A percentile compares a stretch with the other conserved stretches of the same genome.
These are phyloP conservation scores for Bombus superbus DNA, from an alignment of 1,140 invertebrate genomes.

Conservation along the genomic window DNA sequence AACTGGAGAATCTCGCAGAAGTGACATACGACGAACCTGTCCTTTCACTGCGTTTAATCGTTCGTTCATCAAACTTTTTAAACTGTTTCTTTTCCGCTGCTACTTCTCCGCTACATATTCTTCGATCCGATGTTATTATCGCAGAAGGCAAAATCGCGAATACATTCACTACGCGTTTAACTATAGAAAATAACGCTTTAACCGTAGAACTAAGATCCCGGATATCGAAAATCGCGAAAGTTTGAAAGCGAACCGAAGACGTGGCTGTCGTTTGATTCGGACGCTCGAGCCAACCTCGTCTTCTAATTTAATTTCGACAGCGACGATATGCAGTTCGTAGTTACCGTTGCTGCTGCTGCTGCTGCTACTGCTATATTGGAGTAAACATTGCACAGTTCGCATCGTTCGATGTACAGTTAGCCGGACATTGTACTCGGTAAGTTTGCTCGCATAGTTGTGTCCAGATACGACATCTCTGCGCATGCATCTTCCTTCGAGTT, in stretches of 20 bases:
- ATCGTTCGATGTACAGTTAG: constrained; percentile 41
- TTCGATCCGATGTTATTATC: neutral
- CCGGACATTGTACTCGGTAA: constrained; percentile 44
- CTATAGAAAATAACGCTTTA: neutral
- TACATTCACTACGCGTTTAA: neutral
- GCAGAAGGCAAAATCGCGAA: neutral
- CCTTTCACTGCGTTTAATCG: neutral
- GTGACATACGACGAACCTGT: neutral
- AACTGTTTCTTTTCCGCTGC: neutral
- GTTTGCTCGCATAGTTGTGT: constrained; percentile 47
- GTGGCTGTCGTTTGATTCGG: neutral
- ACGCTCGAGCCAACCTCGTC: constrained; percentile 13
- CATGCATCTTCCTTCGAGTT: constrained; percentile 38
- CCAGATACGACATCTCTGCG: neutral
- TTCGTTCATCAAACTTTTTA: neutral
- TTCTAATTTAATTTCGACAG: constrained; percentile 46
- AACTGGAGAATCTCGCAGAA: neutral
- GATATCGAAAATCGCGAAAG: neutral
- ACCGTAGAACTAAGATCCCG: neutral
- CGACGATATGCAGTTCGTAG: constrained; percentile 42
- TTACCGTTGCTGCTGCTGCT: neutral
- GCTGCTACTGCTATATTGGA: neutral
- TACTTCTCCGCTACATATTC: neutral
- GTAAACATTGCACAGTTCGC: constrained; percentile 49
- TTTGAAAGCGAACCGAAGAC: neutral